Conservation (phyloP, 2,888 invertebrate genomes). For the Chalcis sispes region DNA sequence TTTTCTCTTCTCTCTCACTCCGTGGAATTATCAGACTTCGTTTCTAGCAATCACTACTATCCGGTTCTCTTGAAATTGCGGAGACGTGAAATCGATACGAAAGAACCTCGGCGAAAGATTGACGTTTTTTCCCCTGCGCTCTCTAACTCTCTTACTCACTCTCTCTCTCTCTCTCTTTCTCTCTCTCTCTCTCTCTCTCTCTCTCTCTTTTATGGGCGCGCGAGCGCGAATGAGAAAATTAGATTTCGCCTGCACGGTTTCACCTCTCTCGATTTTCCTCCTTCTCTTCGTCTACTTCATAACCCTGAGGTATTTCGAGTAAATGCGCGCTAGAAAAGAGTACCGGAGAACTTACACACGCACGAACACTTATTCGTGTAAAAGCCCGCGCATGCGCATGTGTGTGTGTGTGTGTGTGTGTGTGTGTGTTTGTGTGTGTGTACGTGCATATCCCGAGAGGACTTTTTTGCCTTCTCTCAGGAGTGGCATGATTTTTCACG, state of each 20-base stretch:
- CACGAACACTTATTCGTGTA: too few species aligned
- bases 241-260: slow-evolving; percentile 36
- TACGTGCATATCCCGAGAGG: too few species aligned
- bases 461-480: too few species aligned
- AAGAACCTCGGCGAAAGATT: slow-evolving; percentile 50
- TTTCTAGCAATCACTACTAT: slow-evolving; percentile 35
- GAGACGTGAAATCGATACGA: slow-evolving; percentile 58
- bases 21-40: slow-evolving; percentile 41
- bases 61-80: not conserved
- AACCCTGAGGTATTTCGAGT: slow-evolving; percentile 14
- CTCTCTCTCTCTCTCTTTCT: not conserved
- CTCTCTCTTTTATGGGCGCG: not conserved
- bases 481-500: too few species aligned
- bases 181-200: not conserved
- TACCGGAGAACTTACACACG: too few species aligned
- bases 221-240: slow-evolving; percentile 42
- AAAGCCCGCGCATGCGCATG: too few species aligned
- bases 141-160: not conserved
- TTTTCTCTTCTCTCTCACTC: not conserved
- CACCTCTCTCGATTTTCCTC: too few species aligned
- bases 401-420: too few species aligned
- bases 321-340: slow-evolving; percentile 7
- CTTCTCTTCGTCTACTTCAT: too few species aligned
- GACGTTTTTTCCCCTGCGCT: slow-evolving; percentile 23
- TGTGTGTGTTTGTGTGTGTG: too few species aligned